Conservation (phyloP, 2,797 vertebrate genomes). For the Poeciliopsis infans region DNA sequence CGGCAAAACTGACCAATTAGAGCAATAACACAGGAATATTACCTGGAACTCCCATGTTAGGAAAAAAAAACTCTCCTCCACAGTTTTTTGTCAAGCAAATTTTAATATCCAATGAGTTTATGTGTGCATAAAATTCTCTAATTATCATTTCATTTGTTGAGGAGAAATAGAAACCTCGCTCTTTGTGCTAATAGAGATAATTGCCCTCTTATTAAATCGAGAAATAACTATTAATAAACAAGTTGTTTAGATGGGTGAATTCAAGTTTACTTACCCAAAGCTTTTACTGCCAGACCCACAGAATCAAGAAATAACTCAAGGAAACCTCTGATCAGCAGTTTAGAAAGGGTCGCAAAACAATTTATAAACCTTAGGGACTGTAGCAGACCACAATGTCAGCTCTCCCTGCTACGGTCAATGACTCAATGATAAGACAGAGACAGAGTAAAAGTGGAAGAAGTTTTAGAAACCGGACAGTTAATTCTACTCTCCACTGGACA, state of each 20-base stretch:
- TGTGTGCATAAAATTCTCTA: background rate
- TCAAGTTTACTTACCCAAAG: background rate
- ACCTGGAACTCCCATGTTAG: background rate
- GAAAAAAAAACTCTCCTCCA: slow-evolving; percentile 11
- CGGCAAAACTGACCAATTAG: slow-evolving; percentile 22
- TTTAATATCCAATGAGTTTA: background rate
- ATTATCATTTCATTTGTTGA: background rate
- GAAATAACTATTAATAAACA: background rate
- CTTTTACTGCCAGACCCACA: background rate
- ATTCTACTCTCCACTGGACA: background rate
- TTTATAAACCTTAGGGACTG: background rate
- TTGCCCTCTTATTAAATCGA: background rate
- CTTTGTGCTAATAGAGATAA: background rate
- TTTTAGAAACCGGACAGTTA: no score
- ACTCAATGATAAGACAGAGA: background rate
- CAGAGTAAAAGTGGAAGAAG: background rate
- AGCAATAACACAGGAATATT: slow-evolving; percentile 3
- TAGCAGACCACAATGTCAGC: background rate
- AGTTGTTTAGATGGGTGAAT: background rate
- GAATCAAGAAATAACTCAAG: background rate
- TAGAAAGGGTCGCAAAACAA: background rate
- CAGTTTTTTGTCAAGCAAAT: background rate
- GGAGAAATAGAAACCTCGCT: background rate
- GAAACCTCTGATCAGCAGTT: background rate
- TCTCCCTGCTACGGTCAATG: background rate